phyloP scores from a whole-genome alignment of 2,888 invertebrate species.

The Drosophila mercatorum region DNA sequence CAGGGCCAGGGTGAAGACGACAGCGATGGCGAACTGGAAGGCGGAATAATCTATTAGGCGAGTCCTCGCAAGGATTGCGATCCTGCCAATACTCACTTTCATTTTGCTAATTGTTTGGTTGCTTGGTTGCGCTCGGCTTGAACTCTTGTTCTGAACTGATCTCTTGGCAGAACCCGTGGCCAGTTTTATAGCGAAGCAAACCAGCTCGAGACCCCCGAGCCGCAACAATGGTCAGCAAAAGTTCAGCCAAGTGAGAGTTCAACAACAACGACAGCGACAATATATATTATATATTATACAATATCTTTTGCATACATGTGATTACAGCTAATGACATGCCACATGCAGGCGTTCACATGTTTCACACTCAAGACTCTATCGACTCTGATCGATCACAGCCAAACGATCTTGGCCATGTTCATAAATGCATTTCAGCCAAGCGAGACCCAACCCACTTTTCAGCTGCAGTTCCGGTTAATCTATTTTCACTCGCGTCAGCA shows the following conservation, averaged over 20 bases:
- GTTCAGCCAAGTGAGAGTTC: constrained; percentile 72
- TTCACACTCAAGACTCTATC: constrained; percentile 41
- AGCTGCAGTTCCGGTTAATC: constrained; percentile 76
- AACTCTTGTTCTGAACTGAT: constrained; percentile 81
- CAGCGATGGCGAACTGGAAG: constrained; percentile 75
- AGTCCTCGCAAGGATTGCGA: background rate
- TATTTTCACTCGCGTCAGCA: constrained; percentile 52
- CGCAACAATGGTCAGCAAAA: constrained; percentile 48
- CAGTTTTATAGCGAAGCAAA: constrained; percentile 55
- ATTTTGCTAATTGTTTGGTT: constrained; percentile 60
- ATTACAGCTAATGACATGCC: constrained; percentile 65
- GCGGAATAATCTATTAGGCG: background rate
- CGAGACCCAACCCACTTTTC: constrained; percentile 71
- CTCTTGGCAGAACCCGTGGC: constrained; percentile 39
- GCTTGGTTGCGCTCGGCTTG: constrained; percentile 62
- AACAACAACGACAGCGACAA: constrained; percentile 45
- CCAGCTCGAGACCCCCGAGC: constrained; percentile 10
- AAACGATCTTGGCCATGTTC: constrained; percentile 30
- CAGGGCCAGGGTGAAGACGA: constrained; percentile 81
- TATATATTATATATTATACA: constrained; percentile 17
- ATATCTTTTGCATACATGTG: constrained; percentile 68
- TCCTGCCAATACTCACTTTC: constrained; percentile 75
- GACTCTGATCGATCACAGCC: constrained; percentile 39
- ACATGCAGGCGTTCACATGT: constrained; percentile 26
- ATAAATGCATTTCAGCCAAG: constrained; percentile 17